phyloP scores from a whole-genome alignment of 2,797 vertebrate species.

The Leontocebus nigricollis region DNA sequence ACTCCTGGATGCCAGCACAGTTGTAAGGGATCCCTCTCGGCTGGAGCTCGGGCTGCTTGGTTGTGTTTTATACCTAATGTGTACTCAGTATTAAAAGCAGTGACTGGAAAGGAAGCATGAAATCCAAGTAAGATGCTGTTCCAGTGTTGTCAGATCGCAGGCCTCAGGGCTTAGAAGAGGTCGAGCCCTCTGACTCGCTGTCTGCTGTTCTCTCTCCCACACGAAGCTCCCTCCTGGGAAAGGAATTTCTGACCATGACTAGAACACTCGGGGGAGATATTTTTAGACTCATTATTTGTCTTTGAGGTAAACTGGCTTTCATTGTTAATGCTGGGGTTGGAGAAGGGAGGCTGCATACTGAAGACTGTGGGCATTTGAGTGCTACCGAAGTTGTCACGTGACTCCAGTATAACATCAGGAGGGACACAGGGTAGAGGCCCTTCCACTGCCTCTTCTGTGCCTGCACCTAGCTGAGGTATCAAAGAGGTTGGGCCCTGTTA shows the following conservation, averaged over 20 bases:
- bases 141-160: background rate
- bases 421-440: background rate
- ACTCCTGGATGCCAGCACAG: background rate
- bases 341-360: background rate
- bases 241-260: background rate
- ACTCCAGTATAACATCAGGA: background rate
- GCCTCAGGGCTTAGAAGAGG: background rate
- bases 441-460: background rate
- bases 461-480: background rate
- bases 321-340: background rate
- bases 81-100: background rate
- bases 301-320: background rate
- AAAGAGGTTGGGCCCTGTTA: background rate
- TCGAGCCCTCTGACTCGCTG: background rate
- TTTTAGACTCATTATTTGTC: conserved; percentile 40
- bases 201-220: background rate
- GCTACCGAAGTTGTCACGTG: background rate
- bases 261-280: background rate
- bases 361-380: background rate
- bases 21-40: background rate
- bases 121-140: background rate
- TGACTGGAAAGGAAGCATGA: background rate
- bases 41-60: background rate
- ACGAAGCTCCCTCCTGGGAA: background rate
- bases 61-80: background rate